Evolutionary conservation across 1,140 invertebrate genomes (phyloP), one percentile per base, ranked within the genome.

Genomic region (Drosophila bocqueti): DNA sequence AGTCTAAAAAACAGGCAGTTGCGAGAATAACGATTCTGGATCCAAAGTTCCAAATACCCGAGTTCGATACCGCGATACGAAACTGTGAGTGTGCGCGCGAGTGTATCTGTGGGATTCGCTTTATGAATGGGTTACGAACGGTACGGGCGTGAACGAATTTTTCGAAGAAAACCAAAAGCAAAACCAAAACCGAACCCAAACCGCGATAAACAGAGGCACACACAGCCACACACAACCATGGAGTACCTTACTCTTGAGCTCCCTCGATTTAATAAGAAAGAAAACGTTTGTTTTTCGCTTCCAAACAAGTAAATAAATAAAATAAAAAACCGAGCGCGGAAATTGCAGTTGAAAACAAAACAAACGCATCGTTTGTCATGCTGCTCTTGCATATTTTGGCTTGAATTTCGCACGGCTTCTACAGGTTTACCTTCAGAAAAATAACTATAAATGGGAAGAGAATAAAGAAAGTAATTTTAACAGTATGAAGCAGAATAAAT

Each of bases 351-450:
- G 72, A 59, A 78, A 84, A 71, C 58, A 83, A 83, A 83, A 87
- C 84, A 87, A 90, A 89, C 84, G 81, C 77, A 72, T 81, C 84
- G 77, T 75, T 89, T 87, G 84, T 87, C 74, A 73, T 40, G 54
- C 36, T 26, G 54, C 42, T 69, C 72, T 49, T 54, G 52, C 43
- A 40, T 71, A 64, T 82, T 68, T 63, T 42, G 52, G 78, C 76
- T 79, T 83, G 29, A 60, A 74, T 74, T 87, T 87, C 72, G 76
- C 80, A 77, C 84, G 50, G 24, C 45, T 47, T 45, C 46, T 6
- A 31, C n/a, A 16, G 58, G 13, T 49, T 18, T 11, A n/a, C 46
- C 42, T 26, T 21, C 15, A 3, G 11, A 26, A 26, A 31, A 42
- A 52, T 21, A 26, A 49, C 34, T 47, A 21, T 34, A 7, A 31